Base-by-base conservation (phyloP, 2,113 vertebrate genomes). In the Xiphorhynchus elegans region DNA sequence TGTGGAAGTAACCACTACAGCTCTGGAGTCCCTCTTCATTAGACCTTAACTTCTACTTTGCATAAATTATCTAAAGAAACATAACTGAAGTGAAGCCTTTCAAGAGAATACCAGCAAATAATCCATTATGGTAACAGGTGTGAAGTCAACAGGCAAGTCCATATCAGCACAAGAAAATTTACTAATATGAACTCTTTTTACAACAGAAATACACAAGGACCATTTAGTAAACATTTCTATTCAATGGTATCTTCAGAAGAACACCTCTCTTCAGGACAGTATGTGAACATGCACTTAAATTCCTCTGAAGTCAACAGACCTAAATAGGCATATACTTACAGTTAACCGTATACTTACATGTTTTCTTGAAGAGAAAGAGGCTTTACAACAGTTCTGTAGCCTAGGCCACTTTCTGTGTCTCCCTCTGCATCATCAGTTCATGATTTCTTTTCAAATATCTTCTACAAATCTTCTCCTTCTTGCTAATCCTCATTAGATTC, bases 131-230 rank as follows among this genome's bases (percentile, higher is more conserved):
- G 1, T 39, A 80, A 69, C 15, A 89, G 28, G 46, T 42, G 40
- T 89, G 58, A 90, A 87, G 17, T 56, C 53, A 75, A 70, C 26
- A 82, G 39, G 29, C 74, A 93, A 44, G 53, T n/a, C 23, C 19
- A 60, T 44, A 75, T n/a, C 2, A 7, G 46, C 81, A 90, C 84
- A 93, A 90, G 75, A 95, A 97, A 96, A 96, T 82, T 46, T 24
- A 26, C 73, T 49, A 75, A 76, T 78, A 83, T 46, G 64, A 96
- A 94, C 9, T 94, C 63, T 86, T 97, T 96, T 80, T 95, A 35
- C 15, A 91, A 58, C 74, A 83, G 35, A 74, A 88, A 76, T 88
- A 82, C 63, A 94, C 73, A 90, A 85, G 52, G 63, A 53, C 21
- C n/a, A 87, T 60, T 87, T 62, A 42, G 42, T 44, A 68, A 75